phyloP scores from a whole-genome alignment of 1,140 invertebrate species.

The Gonatopus flavifemur region DNA sequence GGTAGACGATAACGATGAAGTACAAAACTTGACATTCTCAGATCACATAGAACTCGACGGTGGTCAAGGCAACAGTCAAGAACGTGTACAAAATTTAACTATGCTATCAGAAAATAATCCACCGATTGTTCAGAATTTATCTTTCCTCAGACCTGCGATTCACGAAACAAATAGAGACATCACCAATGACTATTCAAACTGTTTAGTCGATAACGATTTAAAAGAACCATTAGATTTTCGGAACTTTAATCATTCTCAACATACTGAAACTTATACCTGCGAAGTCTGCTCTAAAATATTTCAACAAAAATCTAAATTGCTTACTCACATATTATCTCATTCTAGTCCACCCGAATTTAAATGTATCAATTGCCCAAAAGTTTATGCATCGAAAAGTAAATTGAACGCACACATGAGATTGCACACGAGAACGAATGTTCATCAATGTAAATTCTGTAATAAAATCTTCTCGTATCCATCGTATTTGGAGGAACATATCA shows the following conservation, averaged over 20 bases:
- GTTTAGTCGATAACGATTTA: constrained; percentile 12
- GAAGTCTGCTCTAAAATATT: constrained; percentile 52
- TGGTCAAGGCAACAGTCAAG: constrained; percentile 10
- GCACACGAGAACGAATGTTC: constrained; percentile 48
- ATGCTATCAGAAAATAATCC: constrained; percentile 15
- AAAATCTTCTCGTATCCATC: constrained; percentile 55
- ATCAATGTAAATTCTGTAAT: constrained; percentile 50
- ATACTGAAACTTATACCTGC: constrained; percentile 47
- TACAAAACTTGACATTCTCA: constrained; percentile 31
- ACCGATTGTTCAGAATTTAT: constrained; percentile 8
- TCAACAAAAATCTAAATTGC: constrained; percentile 51
- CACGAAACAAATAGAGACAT: constrained; percentile 6
- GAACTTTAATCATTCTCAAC: background rate
- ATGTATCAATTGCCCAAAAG: constrained; percentile 46
- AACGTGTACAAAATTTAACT: constrained; percentile 14
- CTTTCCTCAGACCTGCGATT: constrained; percentile 12
- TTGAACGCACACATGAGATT: constrained; percentile 50
- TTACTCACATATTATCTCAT: constrained; percentile 47
- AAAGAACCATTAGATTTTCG: constrained; percentile 10
- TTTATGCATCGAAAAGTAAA: constrained; percentile 51
- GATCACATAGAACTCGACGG: constrained; percentile 27
- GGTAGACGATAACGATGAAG: constrained; percentile 21
- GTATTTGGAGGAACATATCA: constrained; percentile 50
- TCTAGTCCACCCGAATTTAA: constrained; percentile 46
- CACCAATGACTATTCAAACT: constrained; percentile 15